These are phyloP conservation scores for Pammene aurita DNA, from an alignment of 2,888 invertebrate genomes.

Conservation along the genomic window DNA sequence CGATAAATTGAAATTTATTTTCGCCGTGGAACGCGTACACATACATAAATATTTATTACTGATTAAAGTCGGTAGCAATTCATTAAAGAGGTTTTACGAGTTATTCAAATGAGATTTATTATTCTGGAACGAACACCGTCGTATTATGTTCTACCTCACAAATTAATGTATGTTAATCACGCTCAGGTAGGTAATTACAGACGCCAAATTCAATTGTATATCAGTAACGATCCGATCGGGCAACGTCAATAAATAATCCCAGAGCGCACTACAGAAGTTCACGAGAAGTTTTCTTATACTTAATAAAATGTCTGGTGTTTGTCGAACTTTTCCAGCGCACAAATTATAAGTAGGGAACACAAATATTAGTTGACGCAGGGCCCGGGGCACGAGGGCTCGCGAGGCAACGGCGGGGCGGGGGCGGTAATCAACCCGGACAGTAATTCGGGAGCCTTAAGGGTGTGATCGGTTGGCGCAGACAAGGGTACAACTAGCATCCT, in stretches of 20 bases:
- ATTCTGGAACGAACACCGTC: constrained; percentile 51
- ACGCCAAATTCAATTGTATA: constrained; percentile 58
- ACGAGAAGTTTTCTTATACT: constrained; percentile 73
- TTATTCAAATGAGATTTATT: constrained; percentile 65
- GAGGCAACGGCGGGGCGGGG: constrained; percentile 53
- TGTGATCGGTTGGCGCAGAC: constrained; percentile 82
- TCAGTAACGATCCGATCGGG: constrained; percentile 61
- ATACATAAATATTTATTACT: constrained; percentile 71
- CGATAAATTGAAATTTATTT: constrained; percentile 76
- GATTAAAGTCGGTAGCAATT: constrained; percentile 69
- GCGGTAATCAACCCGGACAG: constrained; percentile 80
- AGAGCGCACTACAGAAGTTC: constrained; percentile 68
- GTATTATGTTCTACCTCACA: constrained; percentile 51
- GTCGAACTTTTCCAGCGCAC: constrained; percentile 76
- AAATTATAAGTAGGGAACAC: constrained; percentile 81
- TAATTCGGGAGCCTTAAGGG: constrained; percentile 82
- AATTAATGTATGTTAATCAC: constrained; percentile 52
- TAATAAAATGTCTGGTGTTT: constrained; percentile 77
- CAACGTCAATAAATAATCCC: constrained; percentile 67
- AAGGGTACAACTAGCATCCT: constrained; percentile 79
- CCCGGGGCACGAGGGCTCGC: constrained; percentile 57
- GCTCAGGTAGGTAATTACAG: constrained; percentile 57
- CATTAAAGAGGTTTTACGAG: constrained; percentile 66
- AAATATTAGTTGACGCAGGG: constrained; percentile 80
- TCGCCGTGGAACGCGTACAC: constrained; percentile 60